Percentiles rank a stretch among this genome's conserved stretches.
Conservation (phyloP, 2,888 invertebrate genomes). For the Abscondita cerata region DNA sequence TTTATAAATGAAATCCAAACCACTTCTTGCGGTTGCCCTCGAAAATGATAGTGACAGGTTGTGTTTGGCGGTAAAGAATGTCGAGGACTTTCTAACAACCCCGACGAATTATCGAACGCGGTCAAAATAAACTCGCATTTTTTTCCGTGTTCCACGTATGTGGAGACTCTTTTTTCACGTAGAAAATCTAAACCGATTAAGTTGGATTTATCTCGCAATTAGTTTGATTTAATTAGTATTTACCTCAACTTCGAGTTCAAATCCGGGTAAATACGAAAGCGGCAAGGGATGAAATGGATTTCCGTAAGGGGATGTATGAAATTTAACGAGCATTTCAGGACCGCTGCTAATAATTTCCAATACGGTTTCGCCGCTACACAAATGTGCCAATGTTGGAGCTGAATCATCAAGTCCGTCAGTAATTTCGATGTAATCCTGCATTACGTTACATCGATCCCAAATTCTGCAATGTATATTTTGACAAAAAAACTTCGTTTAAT, state of each 20-base stretch:
- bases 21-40: slow-evolving; percentile 76
- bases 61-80: slow-evolving; percentile 84
- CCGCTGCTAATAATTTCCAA: slow-evolving; percentile 81
- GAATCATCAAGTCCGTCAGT: slow-evolving; percentile 77
- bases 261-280: slow-evolving; percentile 78
- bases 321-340: slow-evolving; percentile 79
- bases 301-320: slow-evolving; percentile 82
- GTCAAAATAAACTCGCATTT: slow-evolving; percentile 80
- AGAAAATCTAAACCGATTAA: slow-evolving; percentile 64
- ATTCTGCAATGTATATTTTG: slow-evolving; percentile 62
- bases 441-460: slow-evolving; percentile 83
- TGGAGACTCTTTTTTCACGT: slow-evolving; percentile 78
- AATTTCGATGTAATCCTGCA: slow-evolving; percentile 82
- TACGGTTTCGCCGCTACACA: slow-evolving; percentile 83
- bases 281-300: slow-evolving; percentile 83
- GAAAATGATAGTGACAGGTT: slow-evolving; percentile 80
- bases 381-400: slow-evolving; percentile 76
- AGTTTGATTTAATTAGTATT: slow-evolving; percentile 37
- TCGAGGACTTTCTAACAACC: slow-evolving; percentile 75
- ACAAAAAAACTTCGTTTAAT: background rate
- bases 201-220: background rate
- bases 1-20: slow-evolving; percentile 86
- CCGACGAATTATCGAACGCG: slow-evolving; percentile 76
- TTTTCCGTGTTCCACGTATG: slow-evolving; percentile 75
- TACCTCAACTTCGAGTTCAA: slow-evolving; percentile 83